Base-by-base conservation (phyloP, 2,888 invertebrate species). In the Galerucella calmariensis region DNA sequence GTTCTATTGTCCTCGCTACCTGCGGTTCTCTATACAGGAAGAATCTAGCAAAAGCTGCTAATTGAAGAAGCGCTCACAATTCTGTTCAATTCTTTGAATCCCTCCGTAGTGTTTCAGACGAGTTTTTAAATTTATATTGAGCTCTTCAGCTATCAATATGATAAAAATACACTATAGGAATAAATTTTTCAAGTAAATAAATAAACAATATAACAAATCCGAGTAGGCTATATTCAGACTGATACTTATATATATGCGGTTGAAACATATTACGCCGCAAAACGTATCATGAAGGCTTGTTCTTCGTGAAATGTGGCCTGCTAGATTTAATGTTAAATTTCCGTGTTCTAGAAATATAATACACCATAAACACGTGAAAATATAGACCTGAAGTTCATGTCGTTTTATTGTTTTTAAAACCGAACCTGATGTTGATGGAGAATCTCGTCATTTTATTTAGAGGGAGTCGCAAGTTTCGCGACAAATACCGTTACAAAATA, bases 341-440 rank as follows among this genome's bases (percentile, higher is more conserved):
- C 79, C 79, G 79, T 79, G 78, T 79, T 77, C 76, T 75, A 59
- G 72, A 77, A 79, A 78, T 79, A 78, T 76, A 76, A 79, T 75
- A 75, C 69, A 74, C 70, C 75, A 77, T 76, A 75, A 78, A 80
- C 77, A 78, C 77, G 72, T 76, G 72, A 79, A 79, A 78, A 80
- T 77, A 75, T 77, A 75, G 76, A 73, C 48, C 44, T 56, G 20
- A 41, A 11, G 20, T 70, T 48, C 53, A 24, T 61, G 46, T 46
- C 44, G 66, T 48, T n/a, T 48, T 66, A 66, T 58, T 61, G 68
- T 14, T 53, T 73, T 58, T 51, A 76, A 51, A 58, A 56, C 16
- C 1, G 6, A 56, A 8, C 20, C 16, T 56, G 56, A 56, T 56
- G 56, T 1, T 27, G 27, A 27, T 27, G 16, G 56, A 56, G n/a